These are phyloP conservation scores for Clistopyga incitator DNA, from an alignment of 2,888 invertebrate genomes.

Conservation along the genomic window DNA sequence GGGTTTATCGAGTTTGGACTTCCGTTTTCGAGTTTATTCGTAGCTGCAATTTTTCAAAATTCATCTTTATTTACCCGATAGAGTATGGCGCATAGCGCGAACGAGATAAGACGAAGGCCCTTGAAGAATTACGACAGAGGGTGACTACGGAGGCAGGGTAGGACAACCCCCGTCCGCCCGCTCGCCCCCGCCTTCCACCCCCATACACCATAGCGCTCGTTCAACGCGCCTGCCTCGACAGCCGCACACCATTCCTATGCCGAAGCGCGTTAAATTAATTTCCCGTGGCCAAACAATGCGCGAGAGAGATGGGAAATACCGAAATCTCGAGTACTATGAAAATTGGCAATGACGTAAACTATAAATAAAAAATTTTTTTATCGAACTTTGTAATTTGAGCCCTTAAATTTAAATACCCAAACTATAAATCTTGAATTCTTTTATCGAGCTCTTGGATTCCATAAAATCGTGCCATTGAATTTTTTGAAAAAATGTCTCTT, in stretches of 20 bases:
- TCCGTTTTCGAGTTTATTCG: too few relatives aligned
- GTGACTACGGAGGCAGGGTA: slow-evolving; percentile 26
- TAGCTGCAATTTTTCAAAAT: slow-evolving; percentile 17
- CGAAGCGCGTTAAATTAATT: slow-evolving; percentile 85
- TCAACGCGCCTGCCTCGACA: not conserved
- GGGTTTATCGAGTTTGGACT: too few relatives aligned
- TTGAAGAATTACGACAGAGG: slow-evolving; percentile 62
- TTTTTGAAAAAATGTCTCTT: too few relatives aligned
- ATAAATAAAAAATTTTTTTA: too few relatives aligned
- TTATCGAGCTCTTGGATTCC: too few relatives aligned
- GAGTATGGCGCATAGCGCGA: slow-evolving; percentile 56
- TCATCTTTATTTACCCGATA: slow-evolving; percentile 25
- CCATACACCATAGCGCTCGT: slow-evolving; percentile 19
- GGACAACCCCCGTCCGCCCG: not conserved
- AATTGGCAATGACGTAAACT: too few relatives aligned
- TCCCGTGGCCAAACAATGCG: slow-evolving; percentile 85
- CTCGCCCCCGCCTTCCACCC: not conserved
- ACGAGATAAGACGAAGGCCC: slow-evolving; percentile 66
- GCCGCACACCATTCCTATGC: slow-evolving; percentile 2
- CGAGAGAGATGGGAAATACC: slow-evolving; percentile 23
- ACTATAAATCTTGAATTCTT: too few relatives aligned
- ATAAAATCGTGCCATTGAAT: too few relatives aligned
- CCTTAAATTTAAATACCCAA: too few relatives aligned
- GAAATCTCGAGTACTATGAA: too few relatives aligned
- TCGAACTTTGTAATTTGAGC: too few relatives aligned